Conservation (phyloP, 2,888 invertebrate species). For the Phaonia tiefii region DNA sequence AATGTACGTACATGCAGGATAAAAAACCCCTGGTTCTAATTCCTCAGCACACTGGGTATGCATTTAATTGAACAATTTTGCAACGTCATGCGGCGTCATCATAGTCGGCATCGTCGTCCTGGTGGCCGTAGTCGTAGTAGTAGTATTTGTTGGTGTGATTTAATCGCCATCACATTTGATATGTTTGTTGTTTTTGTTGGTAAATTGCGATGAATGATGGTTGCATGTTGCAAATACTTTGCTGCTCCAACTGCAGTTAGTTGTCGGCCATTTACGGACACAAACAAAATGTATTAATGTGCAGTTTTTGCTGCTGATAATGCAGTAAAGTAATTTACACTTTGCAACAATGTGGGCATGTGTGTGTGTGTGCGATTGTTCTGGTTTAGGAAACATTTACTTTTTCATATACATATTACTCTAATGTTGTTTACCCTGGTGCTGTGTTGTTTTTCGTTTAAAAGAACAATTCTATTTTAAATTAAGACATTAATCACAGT, state of each 20-base stretch:
- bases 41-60: constrained; percentile 35
- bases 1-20: neutral
- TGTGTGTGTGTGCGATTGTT: constrained; percentile 32
- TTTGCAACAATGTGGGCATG: constrained; percentile 19
- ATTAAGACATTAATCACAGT: constrained; percentile 66
- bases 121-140: constrained; percentile 46
- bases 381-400: constrained; percentile 56
- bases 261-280: constrained; percentile 11
- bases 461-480: constrained; percentile 39
- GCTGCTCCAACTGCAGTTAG: constrained; percentile 16
- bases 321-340: constrained; percentile 59
- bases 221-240: constrained; percentile 61
- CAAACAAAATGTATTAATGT: constrained; percentile 31
- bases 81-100: constrained; percentile 46
- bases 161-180: too few species aligned
- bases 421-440: constrained; percentile 25
- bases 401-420: constrained; percentile 38
- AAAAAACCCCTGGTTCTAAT: constrained; percentile 17
- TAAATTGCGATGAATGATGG: constrained; percentile 53
- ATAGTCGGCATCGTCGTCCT: constrained; percentile 55
- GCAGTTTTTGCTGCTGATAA: constrained; percentile 38
- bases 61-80: constrained; percentile 65
- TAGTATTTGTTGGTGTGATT: too few species aligned
- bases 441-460: neutral
- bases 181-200: constrained; percentile 16